These are phyloP conservation scores for Stratiomys singularior DNA, from an alignment of 2,888 invertebrate genomes.

Conservation along the genomic window DNA sequence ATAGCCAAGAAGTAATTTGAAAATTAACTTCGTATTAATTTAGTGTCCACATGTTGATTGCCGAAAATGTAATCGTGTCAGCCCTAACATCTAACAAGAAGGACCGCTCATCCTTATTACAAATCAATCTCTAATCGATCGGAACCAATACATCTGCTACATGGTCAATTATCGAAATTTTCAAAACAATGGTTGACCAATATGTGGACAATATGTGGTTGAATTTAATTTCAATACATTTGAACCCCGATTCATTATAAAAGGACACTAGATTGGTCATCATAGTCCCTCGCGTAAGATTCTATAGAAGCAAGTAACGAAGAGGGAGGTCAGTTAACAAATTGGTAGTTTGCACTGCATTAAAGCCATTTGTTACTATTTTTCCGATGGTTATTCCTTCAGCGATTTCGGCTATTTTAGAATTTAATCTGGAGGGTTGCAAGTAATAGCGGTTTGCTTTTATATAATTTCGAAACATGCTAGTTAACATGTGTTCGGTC, in stretches of 20 bases:
- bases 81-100: too few relatives aligned
- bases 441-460: conserved; percentile 26
- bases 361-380: conserved; percentile 47
- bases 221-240: not conserved
- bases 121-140: conserved; percentile 39
- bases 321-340: conserved; percentile 10
- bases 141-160: conserved; percentile 48
- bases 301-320: not conserved
- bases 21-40: too few relatives aligned
- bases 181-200: conserved; percentile 50
- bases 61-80: too few relatives aligned
- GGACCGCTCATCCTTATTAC: too few relatives aligned
- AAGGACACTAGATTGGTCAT: not conserved
- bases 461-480: conserved; percentile 40
- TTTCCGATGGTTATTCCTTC: conserved; percentile 13
- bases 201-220: conserved; percentile 42
- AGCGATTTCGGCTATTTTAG: conserved; percentile 37
- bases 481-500: conserved; percentile 25
- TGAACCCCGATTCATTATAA: not conserved
- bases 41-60: too few relatives aligned
- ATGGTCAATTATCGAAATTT: conserved; percentile 50
- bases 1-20: too few relatives aligned
- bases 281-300: conserved; percentile 23
- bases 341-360: not conserved
- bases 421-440: conserved; percentile 16